Conservation (phyloP, 2,113 vertebrate genomes). For the Nyctibius bracteatus region DNA sequence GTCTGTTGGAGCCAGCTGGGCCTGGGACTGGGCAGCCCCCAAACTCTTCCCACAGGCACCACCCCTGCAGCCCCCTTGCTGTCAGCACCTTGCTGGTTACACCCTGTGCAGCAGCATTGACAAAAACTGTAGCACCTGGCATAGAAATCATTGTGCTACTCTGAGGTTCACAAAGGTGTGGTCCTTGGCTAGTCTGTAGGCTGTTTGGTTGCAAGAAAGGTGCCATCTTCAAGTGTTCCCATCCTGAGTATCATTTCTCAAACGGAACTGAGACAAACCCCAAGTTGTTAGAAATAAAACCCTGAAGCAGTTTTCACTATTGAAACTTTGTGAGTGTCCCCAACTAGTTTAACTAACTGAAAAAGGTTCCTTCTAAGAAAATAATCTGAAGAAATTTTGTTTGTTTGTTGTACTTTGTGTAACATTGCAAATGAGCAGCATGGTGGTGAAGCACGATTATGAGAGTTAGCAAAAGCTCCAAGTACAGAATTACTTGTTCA, state of each 20-base stretch:
- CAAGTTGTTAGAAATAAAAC: not conserved
- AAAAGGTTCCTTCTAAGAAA: not conserved
- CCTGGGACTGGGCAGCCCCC: not conserved
- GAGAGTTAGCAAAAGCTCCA: not conserved
- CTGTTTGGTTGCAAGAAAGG: not conserved
- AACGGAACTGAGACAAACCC: not conserved
- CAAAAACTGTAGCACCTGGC: not conserved
- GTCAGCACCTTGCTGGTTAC: not conserved
- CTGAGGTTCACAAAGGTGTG: not conserved
- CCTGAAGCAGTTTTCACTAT: not conserved
- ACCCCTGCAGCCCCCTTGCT: not conserved
- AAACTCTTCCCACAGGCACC: not conserved
- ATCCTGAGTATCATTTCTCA: not conserved
- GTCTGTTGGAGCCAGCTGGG: not conserved
- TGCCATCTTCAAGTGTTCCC: fast-evolving
- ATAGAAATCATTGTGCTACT: not conserved
- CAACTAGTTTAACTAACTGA: not conserved
- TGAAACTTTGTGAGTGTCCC: not conserved
- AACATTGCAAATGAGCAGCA: not conserved
- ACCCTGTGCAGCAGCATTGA: not conserved
- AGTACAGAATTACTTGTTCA: not conserved
- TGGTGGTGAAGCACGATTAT: not conserved
- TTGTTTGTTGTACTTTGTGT: not conserved
- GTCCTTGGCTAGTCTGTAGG: not conserved
- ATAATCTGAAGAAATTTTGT: not conserved